Evolutionary conservation across 2,888 invertebrate species (phyloP).

Genomic region (Anoncus sp.): DNA sequence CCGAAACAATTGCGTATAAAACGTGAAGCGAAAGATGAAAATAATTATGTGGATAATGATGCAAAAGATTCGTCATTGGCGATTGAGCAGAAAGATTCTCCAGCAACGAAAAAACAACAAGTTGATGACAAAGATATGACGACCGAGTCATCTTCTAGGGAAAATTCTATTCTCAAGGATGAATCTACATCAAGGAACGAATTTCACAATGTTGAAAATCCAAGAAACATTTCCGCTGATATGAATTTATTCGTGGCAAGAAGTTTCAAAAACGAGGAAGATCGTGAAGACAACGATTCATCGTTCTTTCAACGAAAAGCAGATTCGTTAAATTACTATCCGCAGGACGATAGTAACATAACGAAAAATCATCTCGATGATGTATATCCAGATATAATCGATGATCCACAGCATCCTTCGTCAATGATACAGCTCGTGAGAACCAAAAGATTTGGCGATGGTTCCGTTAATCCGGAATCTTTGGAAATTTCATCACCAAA

Average conservation of each 20-base stretch:
- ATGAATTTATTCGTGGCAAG: not conserved
- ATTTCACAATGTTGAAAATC: not conserved
- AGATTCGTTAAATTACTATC: not conserved
- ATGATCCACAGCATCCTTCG: constrained; percentile 45
- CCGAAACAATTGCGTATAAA: constrained; percentile 14
- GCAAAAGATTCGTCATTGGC: not conserved
- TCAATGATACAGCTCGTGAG: constrained; percentile 43
- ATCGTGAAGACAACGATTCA: not conserved
- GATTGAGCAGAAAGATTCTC: not conserved
- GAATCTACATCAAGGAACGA: not conserved
- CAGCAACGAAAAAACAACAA: not conserved
- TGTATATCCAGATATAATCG: constrained; percentile 56
- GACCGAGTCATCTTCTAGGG: not conserved
- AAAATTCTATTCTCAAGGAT: not conserved
- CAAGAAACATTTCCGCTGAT: not conserved
- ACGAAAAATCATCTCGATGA: constrained; percentile 55
- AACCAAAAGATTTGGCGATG: constrained; percentile 55
- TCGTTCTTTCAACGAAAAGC: not conserved
- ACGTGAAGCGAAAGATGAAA: constrained; percentile 15
- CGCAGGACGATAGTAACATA: constrained; percentile 42
- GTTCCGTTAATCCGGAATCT: constrained; percentile 18
- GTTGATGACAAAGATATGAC: not conserved
- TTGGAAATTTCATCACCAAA: constrained; percentile 34
- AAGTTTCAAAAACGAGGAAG: not conserved
- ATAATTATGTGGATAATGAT: not conserved